Conservation (phyloP, 2,888 invertebrate genomes). For the Amphipoea oculea region DNA sequence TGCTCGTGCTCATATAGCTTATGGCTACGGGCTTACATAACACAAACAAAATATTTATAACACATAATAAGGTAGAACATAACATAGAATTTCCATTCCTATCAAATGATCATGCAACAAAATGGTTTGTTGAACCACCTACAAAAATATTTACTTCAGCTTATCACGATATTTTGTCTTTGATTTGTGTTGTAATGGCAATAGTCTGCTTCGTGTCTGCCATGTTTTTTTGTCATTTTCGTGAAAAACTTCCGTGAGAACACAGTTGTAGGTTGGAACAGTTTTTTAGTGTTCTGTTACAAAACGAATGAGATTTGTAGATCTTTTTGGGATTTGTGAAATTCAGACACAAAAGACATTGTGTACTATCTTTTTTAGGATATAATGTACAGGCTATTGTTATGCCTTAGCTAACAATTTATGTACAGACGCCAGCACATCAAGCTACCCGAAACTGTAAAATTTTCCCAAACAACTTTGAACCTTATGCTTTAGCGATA, state of each 20-base stretch:
- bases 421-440: neutral
- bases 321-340: neutral
- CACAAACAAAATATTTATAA: neutral
- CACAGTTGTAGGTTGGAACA: neutral
- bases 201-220: conserved; percentile 18
- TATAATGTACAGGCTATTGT: neutral
- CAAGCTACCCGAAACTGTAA: too few species aligned
- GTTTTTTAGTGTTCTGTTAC: neutral
- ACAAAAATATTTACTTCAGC: conserved; percentile 45
- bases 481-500: too few species aligned
- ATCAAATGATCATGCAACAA: conserved; percentile 36
- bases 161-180: conserved; percentile 55
- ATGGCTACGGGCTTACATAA: neutral
- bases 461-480: too few species aligned
- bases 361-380: neutral
- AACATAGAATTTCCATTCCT: conserved; percentile 14
- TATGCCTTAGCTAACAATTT: neutral
- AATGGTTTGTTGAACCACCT: conserved; percentile 14
- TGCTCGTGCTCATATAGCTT: neutral
- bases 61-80: too few species aligned
- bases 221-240: conserved; percentile 38
- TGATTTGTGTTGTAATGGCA: conserved; percentile 44
- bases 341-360: neutral
- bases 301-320: neutral
- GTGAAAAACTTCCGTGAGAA: conserved; percentile 24